phyloP scores from a whole-genome alignment of 2,888 invertebrate genomes.

The Nemapogon koenigi region DNA sequence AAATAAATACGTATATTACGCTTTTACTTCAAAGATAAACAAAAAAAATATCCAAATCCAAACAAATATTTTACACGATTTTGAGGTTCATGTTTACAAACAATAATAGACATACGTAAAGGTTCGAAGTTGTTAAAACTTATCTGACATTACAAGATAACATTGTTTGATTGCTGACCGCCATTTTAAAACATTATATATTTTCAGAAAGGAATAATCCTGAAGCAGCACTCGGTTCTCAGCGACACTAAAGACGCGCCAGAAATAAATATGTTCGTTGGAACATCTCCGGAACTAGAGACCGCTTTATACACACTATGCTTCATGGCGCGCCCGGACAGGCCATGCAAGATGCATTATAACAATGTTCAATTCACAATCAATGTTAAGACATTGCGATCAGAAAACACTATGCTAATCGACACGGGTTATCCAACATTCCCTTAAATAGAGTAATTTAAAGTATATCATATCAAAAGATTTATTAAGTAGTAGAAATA shows the following conservation, averaged over 20 bases:
- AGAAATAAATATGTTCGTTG: constrained; percentile 80
- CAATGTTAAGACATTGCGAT: constrained; percentile 42
- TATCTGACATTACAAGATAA: too few species aligned
- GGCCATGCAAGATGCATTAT: constrained; percentile 70
- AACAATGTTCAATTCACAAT: constrained; percentile 49
- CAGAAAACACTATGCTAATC: constrained; percentile 42
- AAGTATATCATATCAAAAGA: neutral
- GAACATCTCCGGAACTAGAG: constrained; percentile 91
- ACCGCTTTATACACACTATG: constrained; percentile 89
- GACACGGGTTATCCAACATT: constrained; percentile 42
- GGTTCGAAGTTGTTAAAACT: too few species aligned
- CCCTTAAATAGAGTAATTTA: neutral
- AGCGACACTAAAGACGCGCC: constrained; percentile 77
- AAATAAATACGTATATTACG: too few species aligned
- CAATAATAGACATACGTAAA: too few species aligned
- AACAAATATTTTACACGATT: too few species aligned
- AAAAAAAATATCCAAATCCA: too few species aligned
- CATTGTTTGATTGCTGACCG: too few species aligned
- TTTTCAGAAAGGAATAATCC: constrained; percentile 78
- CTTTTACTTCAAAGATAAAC: too few species aligned
- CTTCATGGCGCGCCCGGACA: constrained; percentile 79
- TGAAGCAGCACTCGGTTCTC: constrained; percentile 77
- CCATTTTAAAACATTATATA: too few species aligned
- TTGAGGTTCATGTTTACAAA: too few species aligned
- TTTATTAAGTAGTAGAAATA: neutral